Base-by-base conservation (phyloP, 2,113 vertebrate genomes). In the Glaucidium brasilianum region DNA sequence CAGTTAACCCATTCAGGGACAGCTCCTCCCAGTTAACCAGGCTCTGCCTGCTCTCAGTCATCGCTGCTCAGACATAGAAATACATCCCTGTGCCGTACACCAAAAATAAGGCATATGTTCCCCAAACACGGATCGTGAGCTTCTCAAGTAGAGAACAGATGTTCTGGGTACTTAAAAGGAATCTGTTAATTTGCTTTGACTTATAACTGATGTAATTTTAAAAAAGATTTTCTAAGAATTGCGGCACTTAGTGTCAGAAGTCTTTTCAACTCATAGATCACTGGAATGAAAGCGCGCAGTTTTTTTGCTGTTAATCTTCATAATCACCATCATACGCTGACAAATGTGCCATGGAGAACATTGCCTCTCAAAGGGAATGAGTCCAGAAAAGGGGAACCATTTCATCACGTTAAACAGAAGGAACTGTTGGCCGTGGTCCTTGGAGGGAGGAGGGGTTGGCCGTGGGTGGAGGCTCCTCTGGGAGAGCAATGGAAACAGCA, bases 361-460 rank as follows among this genome's bases (percentile, higher is more conserved):
- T 18, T 6, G 1, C 41, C 34, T 29, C 32, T 32, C n/a, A 1
- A 10, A n/a, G 41, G 58, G 60, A 68, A 59, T 3, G 13, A 45
- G 25, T 8, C 52, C 9, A 12, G 62, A 23, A 30, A 62, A 67
- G 27, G 66, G 47, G 32, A 43, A 29, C 4, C 0, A 3, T 7
- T 59, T 3, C 11, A 18, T 35, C 56, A 9, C 58, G 12, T 5
- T 9, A 5, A 50, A 29, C 9, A 26, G 35, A 39, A 43, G 74
- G 26, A 55, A 29, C 7, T 0, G 4, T 0, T 0, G 10, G 30
- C 53, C 0, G 0, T 1, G 21, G 34, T 35, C 52, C 52, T 18
- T 0, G 2, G 16, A 53, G 50, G 43, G 43, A 58, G 53, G 25
- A 2, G 4, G 34, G 39, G 32, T 18, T 60, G 74, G 81, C n/a